Conservation (phyloP, 2,888 invertebrate species). For the Junonia oenone region DNA sequence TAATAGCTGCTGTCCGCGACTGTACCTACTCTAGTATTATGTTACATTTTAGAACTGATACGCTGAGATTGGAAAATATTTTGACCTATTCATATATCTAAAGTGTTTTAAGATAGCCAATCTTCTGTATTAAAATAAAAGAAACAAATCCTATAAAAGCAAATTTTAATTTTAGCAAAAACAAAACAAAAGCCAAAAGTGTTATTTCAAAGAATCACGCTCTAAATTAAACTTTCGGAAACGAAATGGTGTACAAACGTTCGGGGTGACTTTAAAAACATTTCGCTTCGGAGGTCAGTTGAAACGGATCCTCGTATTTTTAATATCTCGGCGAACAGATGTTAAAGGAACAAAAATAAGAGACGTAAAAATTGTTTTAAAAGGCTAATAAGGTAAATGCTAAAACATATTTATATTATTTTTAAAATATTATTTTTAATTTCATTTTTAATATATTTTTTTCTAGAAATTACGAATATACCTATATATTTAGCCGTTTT, state of each 20-base stretch:
- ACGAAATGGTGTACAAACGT: conserved; percentile 8
- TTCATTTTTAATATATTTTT: no score
- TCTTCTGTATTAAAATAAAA: neutral
- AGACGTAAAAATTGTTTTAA: neutral
- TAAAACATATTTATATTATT: no score
- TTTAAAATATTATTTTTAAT: no score
- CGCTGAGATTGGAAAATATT: no score
- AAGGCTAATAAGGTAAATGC: no score
- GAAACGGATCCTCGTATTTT: neutral
- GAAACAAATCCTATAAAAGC: neutral
- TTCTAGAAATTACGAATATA: no score
- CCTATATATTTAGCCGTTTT: no score
- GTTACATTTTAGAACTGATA: no score
- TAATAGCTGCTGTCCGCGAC: no score
- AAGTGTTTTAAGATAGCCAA: no score
- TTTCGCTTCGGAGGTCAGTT: conserved; percentile 4
- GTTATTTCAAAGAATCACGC: neutral
- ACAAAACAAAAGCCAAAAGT: neutral
- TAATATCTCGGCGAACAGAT: neutral
- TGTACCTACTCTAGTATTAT: no score
- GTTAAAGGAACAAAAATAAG: neutral
- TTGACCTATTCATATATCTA: no score
- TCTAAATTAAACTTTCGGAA: conserved; percentile 6
- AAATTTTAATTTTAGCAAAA: neutral
- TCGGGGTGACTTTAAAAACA: conserved; percentile 10